phyloP scores from a whole-genome alignment of 2,888 invertebrate genomes.

The Apomyelois bistriatella region DNA sequence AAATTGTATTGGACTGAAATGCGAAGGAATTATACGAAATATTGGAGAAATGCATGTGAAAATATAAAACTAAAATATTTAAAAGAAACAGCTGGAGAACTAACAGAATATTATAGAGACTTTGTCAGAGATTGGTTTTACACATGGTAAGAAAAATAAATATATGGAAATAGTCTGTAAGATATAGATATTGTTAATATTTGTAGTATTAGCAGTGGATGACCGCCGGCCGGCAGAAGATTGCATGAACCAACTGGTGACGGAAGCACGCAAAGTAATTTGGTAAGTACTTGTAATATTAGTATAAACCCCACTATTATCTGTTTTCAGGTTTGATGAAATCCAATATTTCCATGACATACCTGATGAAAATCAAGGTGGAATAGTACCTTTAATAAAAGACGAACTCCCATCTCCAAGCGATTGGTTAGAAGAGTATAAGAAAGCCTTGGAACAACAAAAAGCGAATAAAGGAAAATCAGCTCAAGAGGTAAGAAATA shows the following conservation, averaged over 20 bases:
- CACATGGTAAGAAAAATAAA: slow-evolving; percentile 43
- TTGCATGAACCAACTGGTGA: no score
- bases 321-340: slow-evolving; percentile 45
- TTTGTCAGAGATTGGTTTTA: slow-evolving; percentile 53
- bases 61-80: slow-evolving; percentile 35
- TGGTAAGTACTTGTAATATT: no score
- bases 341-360: slow-evolving; percentile 50
- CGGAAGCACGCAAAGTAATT: no score
- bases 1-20: slow-evolving; percentile 17
- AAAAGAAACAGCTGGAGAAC: slow-evolving; percentile 30
- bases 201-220: no score
- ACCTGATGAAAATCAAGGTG: slow-evolving; percentile 43
- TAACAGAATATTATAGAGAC: slow-evolving; percentile 49
- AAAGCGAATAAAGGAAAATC: slow-evolving; percentile 45
- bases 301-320: not conserved
- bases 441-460: slow-evolving; percentile 35
- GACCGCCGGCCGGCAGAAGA: no score
- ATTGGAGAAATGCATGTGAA: slow-evolving; percentile 32
- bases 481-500: slow-evolving; percentile 28
- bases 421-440: slow-evolving; percentile 51
- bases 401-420: slow-evolving; percentile 46
- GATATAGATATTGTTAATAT: not conserved
- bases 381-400: slow-evolving; percentile 43
- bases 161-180: not conserved
- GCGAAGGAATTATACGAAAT: slow-evolving; percentile 31